Evolutionary conservation across 2,797 vertebrate species (phyloP).

Genomic region (Sphenopsis melanotis): DNA sequence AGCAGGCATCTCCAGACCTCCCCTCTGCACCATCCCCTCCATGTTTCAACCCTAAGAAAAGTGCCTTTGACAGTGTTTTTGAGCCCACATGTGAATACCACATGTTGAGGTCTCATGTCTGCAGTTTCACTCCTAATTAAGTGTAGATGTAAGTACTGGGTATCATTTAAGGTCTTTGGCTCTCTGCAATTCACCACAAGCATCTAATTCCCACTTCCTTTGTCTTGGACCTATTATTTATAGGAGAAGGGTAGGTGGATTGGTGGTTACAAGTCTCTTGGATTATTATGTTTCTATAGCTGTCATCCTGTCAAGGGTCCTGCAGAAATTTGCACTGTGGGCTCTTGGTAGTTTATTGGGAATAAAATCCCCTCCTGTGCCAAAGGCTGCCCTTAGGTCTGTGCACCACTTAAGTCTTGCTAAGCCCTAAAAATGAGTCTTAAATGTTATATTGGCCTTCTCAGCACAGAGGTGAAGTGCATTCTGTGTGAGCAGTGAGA

Average conservation of each 20-base stretch:
- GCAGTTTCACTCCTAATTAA: constrained; percentile 64
- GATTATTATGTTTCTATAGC: constrained; percentile 21
- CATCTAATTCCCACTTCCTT: constrained; percentile 58
- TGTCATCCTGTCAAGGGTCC: constrained; percentile 25
- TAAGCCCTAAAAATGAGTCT: constrained; percentile 10
- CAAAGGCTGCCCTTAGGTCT: background rate
- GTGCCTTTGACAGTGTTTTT: constrained; percentile 13
- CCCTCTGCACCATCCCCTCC: background rate
- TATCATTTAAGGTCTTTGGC: constrained; percentile 53
- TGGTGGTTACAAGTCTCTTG: background rate
- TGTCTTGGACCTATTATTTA: constrained; percentile 31
- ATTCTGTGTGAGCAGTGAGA: background rate
- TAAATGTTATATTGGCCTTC: constrained; percentile 1
- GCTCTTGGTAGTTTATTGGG: background rate
- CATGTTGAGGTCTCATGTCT: constrained; percentile 66
- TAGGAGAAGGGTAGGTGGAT: constrained; percentile 18
- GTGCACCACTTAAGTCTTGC: background rate
- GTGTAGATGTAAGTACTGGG: constrained; percentile 49
- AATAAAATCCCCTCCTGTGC: background rate
- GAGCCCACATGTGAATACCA: constrained; percentile 65
- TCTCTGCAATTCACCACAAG: constrained; percentile 51
- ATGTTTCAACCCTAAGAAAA: background rate
- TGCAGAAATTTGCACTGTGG: background rate
- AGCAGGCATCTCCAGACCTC: background rate
- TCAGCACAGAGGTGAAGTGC: background rate